Evolutionary conservation across 2,113 vertebrate genomes (phyloP), one percentile per base, ranked within the genome.

Genomic region (Dascyllus trimaculatus): DNA sequence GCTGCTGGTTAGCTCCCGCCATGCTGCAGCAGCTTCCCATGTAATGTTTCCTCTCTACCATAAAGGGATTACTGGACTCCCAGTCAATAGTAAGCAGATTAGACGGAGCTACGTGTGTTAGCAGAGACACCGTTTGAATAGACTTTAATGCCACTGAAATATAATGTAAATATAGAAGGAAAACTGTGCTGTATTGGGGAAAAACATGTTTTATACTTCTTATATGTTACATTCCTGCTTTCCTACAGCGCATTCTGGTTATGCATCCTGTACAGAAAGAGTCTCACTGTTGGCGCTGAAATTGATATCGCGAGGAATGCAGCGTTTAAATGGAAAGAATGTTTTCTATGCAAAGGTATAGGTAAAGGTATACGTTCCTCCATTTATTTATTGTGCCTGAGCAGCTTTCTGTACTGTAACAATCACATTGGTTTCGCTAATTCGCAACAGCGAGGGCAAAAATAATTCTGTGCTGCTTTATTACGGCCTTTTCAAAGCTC

Each of bases 1-100:
- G 35, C 54, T 46, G 66, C 71, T 75, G 66, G 78, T 84, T 84
- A 82, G 51, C 51, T 69, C 45, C 40, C 64, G 72, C 65, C 49
- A 38, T 71, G 85, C 62, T 79, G 72, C 73, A 77, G 71, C 81
- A 78, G 75, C 45, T 75, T 82, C 66, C 71, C 63, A 64, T 68
- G 68, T 82, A 79, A 85, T 90, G 82, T 88, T 86, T 91, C 70
- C 63, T 70, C 65, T 89, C 83, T 54, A 84, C 78, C 52, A 65
- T 88, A 73, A 93, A 92, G n/a, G 40, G 88, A 92, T 91, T 92
- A 92, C 79, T 84, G 85, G 78, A 85, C 81, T 85, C 83, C 68
- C 61, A 91, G 79, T 91, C 91, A 90, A 90, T 87, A 86, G 82
- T 90, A 93, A 93, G 18, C 68, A 90, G 87, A 91, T 90, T 92